Evolutionary conservation across 1,140 invertebrate genomes (phyloP), one percentile per base, ranked within the genome.

Genomic region (Tribolium madens): DNA sequence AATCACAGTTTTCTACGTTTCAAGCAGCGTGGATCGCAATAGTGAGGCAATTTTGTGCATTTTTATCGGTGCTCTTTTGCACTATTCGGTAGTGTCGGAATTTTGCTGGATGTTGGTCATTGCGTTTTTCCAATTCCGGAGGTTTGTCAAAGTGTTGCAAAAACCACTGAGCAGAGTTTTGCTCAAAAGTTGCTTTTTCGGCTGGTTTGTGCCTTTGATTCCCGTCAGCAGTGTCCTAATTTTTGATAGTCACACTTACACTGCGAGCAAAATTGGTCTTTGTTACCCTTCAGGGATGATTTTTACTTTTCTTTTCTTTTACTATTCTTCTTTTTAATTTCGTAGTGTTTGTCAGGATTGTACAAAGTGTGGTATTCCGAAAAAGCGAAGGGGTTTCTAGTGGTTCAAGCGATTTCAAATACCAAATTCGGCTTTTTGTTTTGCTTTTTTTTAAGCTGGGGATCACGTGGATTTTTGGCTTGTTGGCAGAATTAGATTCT

Each of bases 21-120:
- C 90, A 52, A 87, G 88, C 71, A 81, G 78, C 26, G 76, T 80
- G 42, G 79, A 76, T 0, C 90, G 88, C 75, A 84, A 89, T 18
- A 76, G 83, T 26, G 89, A 89, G n/a, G n/a, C n/a, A 7, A 47
- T 78, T 13, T 64, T 72, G 7, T 84, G 83, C 60, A 79, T 76
- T 3, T 57, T 81, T 9, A 64, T 78, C 1, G 84, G 83, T 2
- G 86, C 86, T 3, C 47, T 88, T 33, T 79, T 91, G 36, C 91
- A 92, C 81, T 92, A 91, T 81, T 87, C 89, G 2, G 87, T 92
- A 31, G 79, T 92, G 12, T 86, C 90, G 1, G 87, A 90, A 75
- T 92, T 92, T 82, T 88, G 87, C 81, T 92, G 91, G 91, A 91
- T 91, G 90, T 81, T 92, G 33, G 87, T 91, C 12, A 89, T 91